Evolutionary conservation across 2,113 vertebrate genomes (phyloP).

Genomic region (Psilopsiagon aurifrons): DNA sequence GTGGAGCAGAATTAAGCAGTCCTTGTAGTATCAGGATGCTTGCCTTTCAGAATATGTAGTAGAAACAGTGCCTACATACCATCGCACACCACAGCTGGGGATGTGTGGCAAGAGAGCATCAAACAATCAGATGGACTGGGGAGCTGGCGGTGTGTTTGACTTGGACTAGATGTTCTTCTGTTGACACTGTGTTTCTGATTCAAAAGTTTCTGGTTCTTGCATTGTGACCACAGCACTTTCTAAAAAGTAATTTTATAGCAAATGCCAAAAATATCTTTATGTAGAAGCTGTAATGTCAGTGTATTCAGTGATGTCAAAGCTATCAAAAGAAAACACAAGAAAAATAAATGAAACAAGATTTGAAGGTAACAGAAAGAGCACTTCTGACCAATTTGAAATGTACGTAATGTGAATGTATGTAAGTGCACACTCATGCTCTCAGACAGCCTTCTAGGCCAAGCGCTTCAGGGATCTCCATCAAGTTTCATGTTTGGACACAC

Average conservation of each 20-base stretch:
- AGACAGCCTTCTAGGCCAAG: neutral
- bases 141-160: neutral
- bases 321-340: neutral
- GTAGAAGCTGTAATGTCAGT: neutral
- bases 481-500: neutral
- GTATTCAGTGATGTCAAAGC: neutral
- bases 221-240: neutral
- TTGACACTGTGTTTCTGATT: neutral
- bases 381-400: neutral
- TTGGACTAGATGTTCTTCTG: neutral
- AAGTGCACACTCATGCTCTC: neutral
- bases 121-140: neutral
- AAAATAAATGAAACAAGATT: neutral
- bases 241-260: neutral
- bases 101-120: neutral
- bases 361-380: neutral
- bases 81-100: neutral
- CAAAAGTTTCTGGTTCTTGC: neutral
- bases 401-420: neutral
- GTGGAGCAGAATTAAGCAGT: neutral
- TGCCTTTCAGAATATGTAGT: neutral
- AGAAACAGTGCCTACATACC: neutral
- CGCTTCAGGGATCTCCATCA: neutral
- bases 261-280: neutral
- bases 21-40: neutral